phyloP scores from a whole-genome alignment of 2,888 invertebrate species.

The Plagodis dolabraria region DNA sequence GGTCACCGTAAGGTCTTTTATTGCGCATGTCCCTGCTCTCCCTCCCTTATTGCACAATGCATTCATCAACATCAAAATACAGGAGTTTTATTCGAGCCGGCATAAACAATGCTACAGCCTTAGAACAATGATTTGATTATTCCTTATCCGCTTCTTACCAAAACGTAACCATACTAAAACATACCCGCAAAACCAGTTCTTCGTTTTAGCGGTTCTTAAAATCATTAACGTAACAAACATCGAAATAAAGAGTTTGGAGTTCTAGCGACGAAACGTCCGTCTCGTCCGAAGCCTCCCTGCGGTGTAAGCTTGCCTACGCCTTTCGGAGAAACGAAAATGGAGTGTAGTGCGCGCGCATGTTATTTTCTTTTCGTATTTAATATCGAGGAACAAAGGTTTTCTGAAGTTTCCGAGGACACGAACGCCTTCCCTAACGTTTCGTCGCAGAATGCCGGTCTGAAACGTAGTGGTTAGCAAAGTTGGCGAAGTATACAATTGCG shows the following conservation, averaged over 20 bases:
- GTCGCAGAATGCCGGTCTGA: slow-evolving; percentile 17
- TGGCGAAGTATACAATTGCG: slow-evolving; percentile 6
- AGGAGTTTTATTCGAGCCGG: no score
- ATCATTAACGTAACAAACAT: slow-evolving; percentile 13
- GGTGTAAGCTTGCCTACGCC: slow-evolving; percentile 4
- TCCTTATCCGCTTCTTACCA: no score
- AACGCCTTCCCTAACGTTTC: slow-evolving; percentile 3
- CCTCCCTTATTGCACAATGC: slow-evolving; percentile 20
- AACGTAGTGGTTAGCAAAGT: slow-evolving; percentile 4
- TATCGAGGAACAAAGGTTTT: slow-evolving; percentile 20
- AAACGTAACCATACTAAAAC: not conserved
- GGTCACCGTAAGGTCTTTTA: slow-evolving; percentile 17
- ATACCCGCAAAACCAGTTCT: slow-evolving; percentile 1
- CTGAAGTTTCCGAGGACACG: slow-evolving; percentile 1
- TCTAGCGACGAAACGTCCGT: slow-evolving; percentile 5
- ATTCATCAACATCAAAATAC: slow-evolving; percentile 6
- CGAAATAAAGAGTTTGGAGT: slow-evolving; percentile 5
- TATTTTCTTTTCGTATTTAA: slow-evolving; percentile 11
- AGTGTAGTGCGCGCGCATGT: slow-evolving; percentile 18
- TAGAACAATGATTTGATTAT: not conserved
- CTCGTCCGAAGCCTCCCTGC: slow-evolving; percentile 9
- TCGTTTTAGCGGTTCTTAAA: not conserved
- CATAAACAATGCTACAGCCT: no score
- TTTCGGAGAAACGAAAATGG: slow-evolving; percentile 5
- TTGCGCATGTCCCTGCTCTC: slow-evolving; percentile 21